Evolutionary conservation across 2,113 vertebrate species (phyloP), one percentile per base, ranked within the genome.

Genomic region (Lampris megalopsis): DNA sequence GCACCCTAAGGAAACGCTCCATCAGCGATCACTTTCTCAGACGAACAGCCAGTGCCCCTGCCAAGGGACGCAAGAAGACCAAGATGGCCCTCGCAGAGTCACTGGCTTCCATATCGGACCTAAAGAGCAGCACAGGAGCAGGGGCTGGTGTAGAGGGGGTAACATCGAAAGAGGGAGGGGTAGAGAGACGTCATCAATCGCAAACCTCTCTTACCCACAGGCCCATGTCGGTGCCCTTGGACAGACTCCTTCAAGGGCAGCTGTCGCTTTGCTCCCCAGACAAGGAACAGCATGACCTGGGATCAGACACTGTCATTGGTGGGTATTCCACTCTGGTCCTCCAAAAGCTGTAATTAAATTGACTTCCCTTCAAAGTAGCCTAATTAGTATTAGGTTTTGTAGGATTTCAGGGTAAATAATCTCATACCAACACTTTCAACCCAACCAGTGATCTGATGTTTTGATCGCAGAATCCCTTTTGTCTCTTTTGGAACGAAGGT

Each of bases 1-100:
- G 81, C n/a, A 92, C 92, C 0, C 74, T 92, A 37, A 94, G 95
- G 13, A 99, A 98, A 52, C 94, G 96, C 61, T 98, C 97, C 0
- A 91, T 97, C 3, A 96, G 97, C 4, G 96, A 98, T 8, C 95
- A 96, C 50, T 92, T 99, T 69, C 94, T 99, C 64, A 94, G 97
- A 0, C 96, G 98, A 77, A 98, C 97, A 0, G 97, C 96, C 74
- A 99, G 98, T 1, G 98, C 98, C 2, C 98, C 98, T 0, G 96
- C 97, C 52, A 99, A 99, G 75, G 97, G 96, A 41, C 94, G 97
- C 57, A 99, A 97, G 88, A 99, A 99, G 87, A 97, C 94, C 71
- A 99, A 99, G 90, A 95, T 95, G 94, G 92, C 93, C 5, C 86
- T 95, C 43, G 93, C 95, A 7, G 98, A 98, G 77, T 91, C 93